A percentile compares a stretch with the other conserved stretches of the same genome.
These are phyloP conservation scores for Myotis lucifugus DNA, from an alignment of 2,113 vertebrate genomes.

Conservation along the genomic window DNA sequence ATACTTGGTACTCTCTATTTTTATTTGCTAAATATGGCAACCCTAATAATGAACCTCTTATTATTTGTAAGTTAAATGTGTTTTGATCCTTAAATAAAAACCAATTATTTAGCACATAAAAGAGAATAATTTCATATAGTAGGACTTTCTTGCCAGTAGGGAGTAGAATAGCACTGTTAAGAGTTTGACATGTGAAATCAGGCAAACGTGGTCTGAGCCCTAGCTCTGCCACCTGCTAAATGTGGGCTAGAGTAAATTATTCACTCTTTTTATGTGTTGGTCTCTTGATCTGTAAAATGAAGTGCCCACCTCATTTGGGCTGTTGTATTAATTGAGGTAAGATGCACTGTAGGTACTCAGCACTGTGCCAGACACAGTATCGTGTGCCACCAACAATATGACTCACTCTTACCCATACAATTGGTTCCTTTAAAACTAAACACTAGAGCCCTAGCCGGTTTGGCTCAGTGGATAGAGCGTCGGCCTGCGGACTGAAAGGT, in stretches of 20 bases:
- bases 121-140: neutral
- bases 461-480: no score
- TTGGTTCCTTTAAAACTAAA: neutral
- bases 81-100: conserved; percentile 8
- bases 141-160: neutral
- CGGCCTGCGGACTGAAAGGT: no score
- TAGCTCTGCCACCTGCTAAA: neutral
- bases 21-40: neutral
- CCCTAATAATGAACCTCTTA: neutral
- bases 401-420: neutral
- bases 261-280: neutral
- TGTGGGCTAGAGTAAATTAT: neutral
- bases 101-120: neutral
- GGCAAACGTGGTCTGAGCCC: neutral
- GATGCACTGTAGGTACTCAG: neutral
- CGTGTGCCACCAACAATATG: neutral
- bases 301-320: neutral
- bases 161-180: neutral
- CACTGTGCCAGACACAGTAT: neutral
- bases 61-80: neutral
- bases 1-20: neutral
- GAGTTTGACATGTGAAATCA: neutral
- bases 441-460: neutral
- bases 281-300: neutral
- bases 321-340: neutral